phyloP scores from a whole-genome alignment of 2,113 vertebrate genomes.

The Brachypteracias leptosomus region DNA sequence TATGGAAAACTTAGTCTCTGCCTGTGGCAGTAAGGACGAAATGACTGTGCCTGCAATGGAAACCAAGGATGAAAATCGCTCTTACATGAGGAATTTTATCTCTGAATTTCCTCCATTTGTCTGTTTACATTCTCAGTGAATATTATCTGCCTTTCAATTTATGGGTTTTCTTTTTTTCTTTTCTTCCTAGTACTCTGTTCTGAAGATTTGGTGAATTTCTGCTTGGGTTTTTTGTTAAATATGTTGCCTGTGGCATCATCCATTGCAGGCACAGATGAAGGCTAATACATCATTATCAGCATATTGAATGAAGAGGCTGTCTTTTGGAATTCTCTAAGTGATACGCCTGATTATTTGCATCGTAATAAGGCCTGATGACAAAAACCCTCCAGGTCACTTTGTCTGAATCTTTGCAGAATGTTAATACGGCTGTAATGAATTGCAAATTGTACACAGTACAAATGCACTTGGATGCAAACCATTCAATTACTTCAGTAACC shows the following conservation, averaged over 20 bases:
- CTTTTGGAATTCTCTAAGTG: neutral
- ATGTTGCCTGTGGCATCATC: neutral
- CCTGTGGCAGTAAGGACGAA: neutral
- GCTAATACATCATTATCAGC: neutral
- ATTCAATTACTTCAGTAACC: neutral
- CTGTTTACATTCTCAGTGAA: neutral
- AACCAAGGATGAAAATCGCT: neutral
- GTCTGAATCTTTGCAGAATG: constrained; percentile 26
- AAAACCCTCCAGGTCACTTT: constrained; percentile 34
- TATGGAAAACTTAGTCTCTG: neutral
- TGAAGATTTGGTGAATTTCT: neutral
- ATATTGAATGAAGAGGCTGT: neutral
- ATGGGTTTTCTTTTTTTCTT: too few species aligned
- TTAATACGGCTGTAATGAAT: constrained; percentile 11
- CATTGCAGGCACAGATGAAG: neutral
- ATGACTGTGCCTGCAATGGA: neutral
- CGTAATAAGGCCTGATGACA: neutral
- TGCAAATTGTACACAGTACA: neutral
- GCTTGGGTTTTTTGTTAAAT: neutral
- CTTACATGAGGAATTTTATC: neutral
- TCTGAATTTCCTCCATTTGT: neutral
- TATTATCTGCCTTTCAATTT: neutral
- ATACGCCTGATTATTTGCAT: constrained; percentile 1
- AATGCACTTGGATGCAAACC: neutral
- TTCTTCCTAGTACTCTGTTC: neutral